A percentile compares a stretch with the other conserved stretches of the same genome.
phyloP scores from a whole-genome alignment of 2,888 invertebrate genomes.

The Suillia variegata region DNA sequence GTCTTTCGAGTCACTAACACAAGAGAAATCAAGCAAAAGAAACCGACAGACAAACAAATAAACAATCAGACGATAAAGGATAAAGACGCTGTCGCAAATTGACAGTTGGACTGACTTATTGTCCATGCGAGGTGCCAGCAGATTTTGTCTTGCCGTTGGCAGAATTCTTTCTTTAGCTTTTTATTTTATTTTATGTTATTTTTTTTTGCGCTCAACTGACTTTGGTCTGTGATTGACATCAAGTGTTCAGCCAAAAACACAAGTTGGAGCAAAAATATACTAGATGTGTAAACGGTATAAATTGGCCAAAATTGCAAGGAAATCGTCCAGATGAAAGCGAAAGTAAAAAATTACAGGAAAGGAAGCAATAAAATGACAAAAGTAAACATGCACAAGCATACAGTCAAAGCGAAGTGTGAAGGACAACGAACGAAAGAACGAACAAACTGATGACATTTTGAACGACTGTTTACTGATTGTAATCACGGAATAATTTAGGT shows the following conservation, averaged over 20 bases:
- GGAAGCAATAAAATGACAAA: slow-evolving; percentile 8
- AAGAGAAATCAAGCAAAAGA: slow-evolving; percentile 6
- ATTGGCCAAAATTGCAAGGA: slow-evolving; percentile 14
- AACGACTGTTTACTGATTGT: no score
- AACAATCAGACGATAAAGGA: no score
- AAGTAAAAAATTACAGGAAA: no score
- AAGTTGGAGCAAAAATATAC: background rate
- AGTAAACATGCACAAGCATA: background rate
- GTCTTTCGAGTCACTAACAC: slow-evolving; percentile 8
- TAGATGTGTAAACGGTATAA: slow-evolving; percentile 2
- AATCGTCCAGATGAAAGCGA: slow-evolving; percentile 12
- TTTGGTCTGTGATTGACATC: slow-evolving; percentile 4
- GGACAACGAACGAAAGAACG: no score
- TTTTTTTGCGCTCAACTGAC: background rate
- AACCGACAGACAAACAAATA: background rate
- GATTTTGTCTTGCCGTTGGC: slow-evolving; percentile 8
- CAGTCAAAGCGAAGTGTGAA: background rate
- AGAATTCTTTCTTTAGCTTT: background rate
- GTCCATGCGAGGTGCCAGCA: background rate
- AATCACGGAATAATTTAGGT: no score
- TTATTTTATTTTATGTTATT: no score
- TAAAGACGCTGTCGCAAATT: no score
- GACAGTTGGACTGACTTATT: background rate
- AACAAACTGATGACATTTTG: no score
- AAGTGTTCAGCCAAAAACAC: background rate